These are phyloP conservation scores for Podocnemis expansa DNA, from an alignment of 2,113 vertebrate genomes.

Conservation along the genomic window DNA sequence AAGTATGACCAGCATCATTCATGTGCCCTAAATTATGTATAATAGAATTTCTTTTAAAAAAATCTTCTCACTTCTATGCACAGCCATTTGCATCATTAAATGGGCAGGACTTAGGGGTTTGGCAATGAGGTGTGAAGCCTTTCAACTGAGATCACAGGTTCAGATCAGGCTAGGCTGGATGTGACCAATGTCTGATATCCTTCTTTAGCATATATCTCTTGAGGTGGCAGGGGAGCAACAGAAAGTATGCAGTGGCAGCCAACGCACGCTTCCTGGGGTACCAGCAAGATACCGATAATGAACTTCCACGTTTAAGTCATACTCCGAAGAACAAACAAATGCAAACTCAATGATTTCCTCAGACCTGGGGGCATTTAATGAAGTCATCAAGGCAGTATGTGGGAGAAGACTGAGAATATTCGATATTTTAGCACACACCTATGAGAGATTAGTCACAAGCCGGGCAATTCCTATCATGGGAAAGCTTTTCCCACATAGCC, in stretches of 20 bases:
- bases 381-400: rapidly evolving
- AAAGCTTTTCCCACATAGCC: conserved; percentile 45
- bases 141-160: not conserved
- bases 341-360: not conserved
- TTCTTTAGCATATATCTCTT: not conserved
- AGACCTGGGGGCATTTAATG: not conserved
- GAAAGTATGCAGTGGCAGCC: not conserved
- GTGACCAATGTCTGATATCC: not conserved
- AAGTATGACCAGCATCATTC: not conserved
- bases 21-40: not conserved
- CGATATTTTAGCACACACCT: not conserved
- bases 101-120: not conserved
- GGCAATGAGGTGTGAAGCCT: not conserved
- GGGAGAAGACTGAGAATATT: not conserved
- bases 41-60: too few species aligned
- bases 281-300: too few species aligned
- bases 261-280: not conserved
- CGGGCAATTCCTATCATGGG: conserved; percentile 16
- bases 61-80: not conserved
- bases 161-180: not conserved
- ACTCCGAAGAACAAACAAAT: not conserved
- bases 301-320: not conserved
- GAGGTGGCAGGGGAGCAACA: not conserved
- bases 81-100: not conserved
- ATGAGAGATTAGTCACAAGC: not conserved